phyloP scores from a whole-genome alignment of 2,797 vertebrate species.

The Pangasius macronema region DNA sequence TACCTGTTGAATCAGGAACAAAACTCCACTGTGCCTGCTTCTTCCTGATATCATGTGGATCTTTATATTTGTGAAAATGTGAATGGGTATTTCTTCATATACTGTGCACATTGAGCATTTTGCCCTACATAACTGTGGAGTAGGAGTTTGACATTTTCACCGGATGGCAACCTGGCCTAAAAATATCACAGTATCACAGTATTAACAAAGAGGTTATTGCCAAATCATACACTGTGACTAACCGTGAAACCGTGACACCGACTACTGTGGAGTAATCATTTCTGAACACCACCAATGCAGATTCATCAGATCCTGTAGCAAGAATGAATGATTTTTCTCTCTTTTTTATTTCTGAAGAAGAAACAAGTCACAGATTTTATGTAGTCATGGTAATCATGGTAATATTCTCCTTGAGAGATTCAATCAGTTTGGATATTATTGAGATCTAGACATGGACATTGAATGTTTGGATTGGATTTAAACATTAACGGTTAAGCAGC shows the following conservation, averaged over 20 bases:
- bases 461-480: not conserved
- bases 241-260: not conserved
- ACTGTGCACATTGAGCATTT: not conserved
- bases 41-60: not conserved
- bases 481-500: not conserved
- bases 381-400: conserved; percentile 33
- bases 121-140: not conserved
- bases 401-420: conserved; percentile 39
- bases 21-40: conserved; percentile 8
- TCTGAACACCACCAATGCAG: not conserved
- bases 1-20: conserved; percentile 47
- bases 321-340: not conserved
- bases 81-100: not conserved
- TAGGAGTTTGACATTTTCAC: not conserved
- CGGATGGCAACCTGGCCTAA: not conserved
- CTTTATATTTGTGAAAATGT: not conserved
- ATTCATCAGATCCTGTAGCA: not conserved
- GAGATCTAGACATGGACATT: not conserved
- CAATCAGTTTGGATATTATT: conserved; percentile 37
- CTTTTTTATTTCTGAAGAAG: not conserved
- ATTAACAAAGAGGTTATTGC: not conserved
- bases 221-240: not conserved
- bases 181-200: not conserved
- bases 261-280: not conserved
- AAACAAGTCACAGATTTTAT: conserved; percentile 52